A percentile compares a stretch with the other conserved stretches of the same genome.
Evolutionary conservation across 1,140 invertebrate genomes (phyloP).

Genomic region (Drosophila tani): DNA sequence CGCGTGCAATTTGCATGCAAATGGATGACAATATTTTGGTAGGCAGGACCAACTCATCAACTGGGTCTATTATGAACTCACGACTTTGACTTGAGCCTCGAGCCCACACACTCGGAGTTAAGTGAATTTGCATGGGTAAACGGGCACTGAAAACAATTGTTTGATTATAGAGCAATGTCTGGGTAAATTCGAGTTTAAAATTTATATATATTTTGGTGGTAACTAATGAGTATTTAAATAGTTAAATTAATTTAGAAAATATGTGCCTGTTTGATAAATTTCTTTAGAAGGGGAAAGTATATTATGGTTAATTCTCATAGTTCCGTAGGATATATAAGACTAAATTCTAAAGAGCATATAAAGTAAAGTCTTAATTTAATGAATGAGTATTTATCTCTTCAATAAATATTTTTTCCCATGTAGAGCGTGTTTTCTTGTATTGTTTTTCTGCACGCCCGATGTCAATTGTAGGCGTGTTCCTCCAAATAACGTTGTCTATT

Average conservation of each 20-base stretch:
- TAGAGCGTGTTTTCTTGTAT: not conserved
- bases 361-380: too few species aligned
- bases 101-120: slow-evolving; percentile 55
- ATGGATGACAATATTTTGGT: slow-evolving; percentile 66
- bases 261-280: too few species aligned
- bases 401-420: not conserved
- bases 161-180: not conserved
- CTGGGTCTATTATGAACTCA: slow-evolving; percentile 65
- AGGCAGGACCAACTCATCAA: slow-evolving; percentile 47
- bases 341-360: too few species aligned
- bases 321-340: too few species aligned
- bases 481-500: slow-evolving; percentile 17
- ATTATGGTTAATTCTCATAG: too few species aligned
- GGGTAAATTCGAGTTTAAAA: too few species aligned
- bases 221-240: too few species aligned
- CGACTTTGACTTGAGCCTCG: slow-evolving; percentile 44
- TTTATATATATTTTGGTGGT: too few species aligned
- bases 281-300: too few species aligned
- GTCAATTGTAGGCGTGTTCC: slow-evolving; percentile 32
- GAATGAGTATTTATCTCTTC: too few species aligned
- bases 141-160: slow-evolving; percentile 2
- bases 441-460: not conserved
- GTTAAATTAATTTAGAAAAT: too few species aligned
- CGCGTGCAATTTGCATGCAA: slow-evolving; percentile 75
- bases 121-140: slow-evolving; percentile 53